Base-by-base conservation (phyloP, 2,797 vertebrate genomes). In the Tokudaia tokunoshimensis region DNA sequence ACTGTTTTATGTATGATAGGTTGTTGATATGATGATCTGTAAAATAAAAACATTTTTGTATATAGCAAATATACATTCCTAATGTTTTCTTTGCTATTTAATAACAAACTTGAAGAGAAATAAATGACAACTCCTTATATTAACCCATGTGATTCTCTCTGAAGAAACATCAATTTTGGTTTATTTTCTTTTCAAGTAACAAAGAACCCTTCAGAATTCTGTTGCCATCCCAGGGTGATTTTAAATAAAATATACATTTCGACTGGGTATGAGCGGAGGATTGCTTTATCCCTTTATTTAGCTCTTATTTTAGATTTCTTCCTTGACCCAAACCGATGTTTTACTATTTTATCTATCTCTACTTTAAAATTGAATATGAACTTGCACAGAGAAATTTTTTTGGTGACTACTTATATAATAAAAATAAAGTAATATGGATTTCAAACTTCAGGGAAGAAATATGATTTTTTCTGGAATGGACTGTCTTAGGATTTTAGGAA, bases 381-480 rank as follows among this genome's bases (percentile, higher is more conserved):
- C 79, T 85, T 52, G 26, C n/a, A 76, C 34, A 82, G 15, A 92
- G 34, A 75, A n/a, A n/a, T 2, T 78, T 72, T 72, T 26, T 82
- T 15, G n/a, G 44, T 47, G n/a, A 86, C 61, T 78, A 59, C 74
- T 84, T 70, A 52, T 61, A 15, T 76, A 84, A 80, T 86, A 55
- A 95, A 84, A 92, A 26, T 67, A 19, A 94, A 86, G 2, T 72
- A 87, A 82, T 90, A 29, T 92, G 59, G 75, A 63, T 78, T 11
- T 34, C 81, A 86, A 61, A 13, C 19, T 90, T 13, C 14, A 70
- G 57, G 72, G 57, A 37, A 72, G n/a, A 89, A 67, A 82, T 67
- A 31, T 1, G 34, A 37, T 61, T 94, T 89, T 89, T 52, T 41
- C 67, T 76, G 37, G 22, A 59, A 52, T 75, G 59, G 89, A 86